Evolutionary conservation across 1,140 invertebrate genomes (phyloP), one percentile per base, ranked within the genome.

Genomic region (Theocolax elegans): DNA sequence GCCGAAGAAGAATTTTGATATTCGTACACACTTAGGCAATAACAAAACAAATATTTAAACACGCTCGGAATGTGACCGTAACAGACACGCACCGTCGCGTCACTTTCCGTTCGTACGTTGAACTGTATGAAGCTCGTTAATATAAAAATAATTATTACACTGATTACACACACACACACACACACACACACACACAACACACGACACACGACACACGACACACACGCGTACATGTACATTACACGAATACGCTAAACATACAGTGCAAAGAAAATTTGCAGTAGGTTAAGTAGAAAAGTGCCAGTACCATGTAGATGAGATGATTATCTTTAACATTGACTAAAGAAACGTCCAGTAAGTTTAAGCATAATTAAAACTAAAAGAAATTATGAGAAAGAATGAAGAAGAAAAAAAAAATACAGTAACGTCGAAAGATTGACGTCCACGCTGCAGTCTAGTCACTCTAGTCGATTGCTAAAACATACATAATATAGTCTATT

Each of bases 211-310:
- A 29, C 17, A 46, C 21, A 51, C n/a, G 35, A 35, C 2, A 17
- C 6, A 38, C 19, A 25, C 6, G 25, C 13, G 31, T 25, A 25
- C 0, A 46, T 10, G 25, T 21, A 23, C 17, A n/a, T 27, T 9
- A 49, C 44, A 51, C 29, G n/a, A n/a, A n/a, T n/a, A 63, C 1
- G 44, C 1, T 19, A 15, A 23, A 42, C 12, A 54, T 31, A 35
- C 6, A 19, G 13, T 31, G 35, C 58, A 29, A 48, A 15, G 46
- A 54, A n/a, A 7, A 27, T 65, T 74, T 73, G 74, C 72, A 65
- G 77, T 84, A 85, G 80, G 77, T 79, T 81, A 86, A 85, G 82
- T 86, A 85, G 83, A 85, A 86, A 85, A 86, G 83, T 86, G 84
- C 84, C 84, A 86, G 84, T 85, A 85, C 75, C 74, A 81, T 13